These are phyloP conservation scores for Saguinus midas DNA, from an alignment of 2,113 vertebrate genomes.

Conservation along the genomic window DNA sequence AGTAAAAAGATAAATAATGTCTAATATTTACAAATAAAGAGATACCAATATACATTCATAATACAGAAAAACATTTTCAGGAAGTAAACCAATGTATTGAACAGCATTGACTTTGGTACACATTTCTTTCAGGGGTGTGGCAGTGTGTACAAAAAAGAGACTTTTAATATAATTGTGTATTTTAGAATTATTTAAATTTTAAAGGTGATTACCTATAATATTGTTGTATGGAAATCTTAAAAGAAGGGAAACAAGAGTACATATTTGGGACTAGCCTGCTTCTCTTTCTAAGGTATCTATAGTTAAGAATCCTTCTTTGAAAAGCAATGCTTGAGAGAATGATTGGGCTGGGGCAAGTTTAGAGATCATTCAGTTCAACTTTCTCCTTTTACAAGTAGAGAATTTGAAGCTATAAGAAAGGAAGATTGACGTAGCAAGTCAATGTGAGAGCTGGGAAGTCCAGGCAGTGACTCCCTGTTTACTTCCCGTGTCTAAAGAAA, in stretches of 20 bases:
- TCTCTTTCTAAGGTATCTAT: not conserved
- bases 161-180: not conserved
- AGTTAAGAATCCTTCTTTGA: not conserved
- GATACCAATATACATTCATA: not conserved
- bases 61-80: not conserved
- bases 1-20: not conserved
- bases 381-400: not conserved
- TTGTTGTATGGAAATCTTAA: not conserved
- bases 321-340: not conserved
- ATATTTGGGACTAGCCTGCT: not conserved
- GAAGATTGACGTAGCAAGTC: not conserved
- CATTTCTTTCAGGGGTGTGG: not conserved
- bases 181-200: conserved; percentile 24
- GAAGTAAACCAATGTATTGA: not conserved
- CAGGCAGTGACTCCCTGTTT: not conserved
- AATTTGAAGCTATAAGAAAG: not conserved
- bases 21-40: not conserved
- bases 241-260: not conserved
- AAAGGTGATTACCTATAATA: not conserved
- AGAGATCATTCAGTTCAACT: not conserved
- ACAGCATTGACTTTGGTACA: not conserved
- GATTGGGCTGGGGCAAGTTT: not conserved
- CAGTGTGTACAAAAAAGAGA: not conserved
- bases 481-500: not conserved
- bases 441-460: not conserved